Conservation (phyloP, 2,888 invertebrate genomes). For the Ligdia adustata region DNA sequence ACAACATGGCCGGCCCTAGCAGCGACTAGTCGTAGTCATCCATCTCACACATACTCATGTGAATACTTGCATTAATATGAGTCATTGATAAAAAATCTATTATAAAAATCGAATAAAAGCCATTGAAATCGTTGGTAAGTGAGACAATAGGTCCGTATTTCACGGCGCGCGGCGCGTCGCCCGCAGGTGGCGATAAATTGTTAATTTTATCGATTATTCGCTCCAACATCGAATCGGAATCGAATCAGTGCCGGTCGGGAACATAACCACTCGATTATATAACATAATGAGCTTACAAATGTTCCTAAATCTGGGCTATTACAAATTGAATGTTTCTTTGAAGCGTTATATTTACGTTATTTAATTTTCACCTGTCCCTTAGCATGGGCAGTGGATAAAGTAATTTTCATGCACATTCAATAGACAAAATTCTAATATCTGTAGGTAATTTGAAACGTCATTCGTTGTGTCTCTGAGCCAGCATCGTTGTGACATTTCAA, state of each 20-base stretch:
- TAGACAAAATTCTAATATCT: no score
- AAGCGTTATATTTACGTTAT: no score
- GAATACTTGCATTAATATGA: no score
- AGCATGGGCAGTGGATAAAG: no score
- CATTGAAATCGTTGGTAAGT: constrained; percentile 1
- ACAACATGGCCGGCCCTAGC: constrained; percentile 95
- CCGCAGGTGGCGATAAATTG: constrained; percentile 10
- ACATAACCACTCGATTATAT: neutral
- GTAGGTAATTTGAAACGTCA: no score
- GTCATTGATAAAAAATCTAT: neutral
- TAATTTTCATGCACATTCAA: no score
- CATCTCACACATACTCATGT: constrained; percentile 99
- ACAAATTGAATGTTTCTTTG: no score
- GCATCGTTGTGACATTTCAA: no score
- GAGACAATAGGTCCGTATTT: constrained; percentile 15
- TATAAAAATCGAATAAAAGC: constrained; percentile 6
- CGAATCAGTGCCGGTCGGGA: constrained; percentile 2
- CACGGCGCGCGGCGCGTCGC: constrained; percentile 13
- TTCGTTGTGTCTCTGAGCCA: no score
- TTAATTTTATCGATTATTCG: constrained; percentile 19
- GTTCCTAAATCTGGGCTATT: no score
- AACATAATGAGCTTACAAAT: constrained; percentile 1
- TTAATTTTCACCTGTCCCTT: no score
- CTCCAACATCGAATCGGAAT: constrained; percentile 8
- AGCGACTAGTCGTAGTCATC: constrained; percentile 97